Base-by-base conservation (phyloP, 2,888 invertebrate genomes). In the Ormyrus pomaceus region DNA sequence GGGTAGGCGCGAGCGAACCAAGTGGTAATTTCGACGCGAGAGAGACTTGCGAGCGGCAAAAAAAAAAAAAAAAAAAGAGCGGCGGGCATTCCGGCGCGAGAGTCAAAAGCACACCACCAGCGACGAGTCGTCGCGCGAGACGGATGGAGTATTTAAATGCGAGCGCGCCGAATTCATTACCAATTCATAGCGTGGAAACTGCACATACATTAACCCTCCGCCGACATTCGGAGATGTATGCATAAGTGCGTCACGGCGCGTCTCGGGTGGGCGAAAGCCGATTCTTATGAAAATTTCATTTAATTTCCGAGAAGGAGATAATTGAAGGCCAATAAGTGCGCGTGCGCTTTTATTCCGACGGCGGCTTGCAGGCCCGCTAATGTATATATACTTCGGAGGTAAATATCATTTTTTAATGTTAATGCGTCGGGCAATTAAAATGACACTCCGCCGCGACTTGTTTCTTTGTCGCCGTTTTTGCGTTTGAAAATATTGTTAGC, bases 101-200 rank as follows among this genome's bases (percentile, higher is more conserved):
- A 59, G 13, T 19, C 46, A 58, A 65, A 45, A 58, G 58, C 70
- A n/a, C n/a, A 61, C 1, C 19, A 19, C 19, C 19, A 19, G 19
- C 75, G 51, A 51, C 53, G 5, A 34, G 48, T 55, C 66, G 58
- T 56, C 62, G 55, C 58, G 53, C 53, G 45, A 68, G 34, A 66
- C 48, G 73, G 53, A 68, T 50, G 61, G 64, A 13, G 56, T 66
- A 76, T 80, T 80, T 65, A 71, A 80, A 80, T 76, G 71, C 76
- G 59, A 61, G 56, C 13, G 45, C 65, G 58, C 19, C 48, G 13
- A 34, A 34, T 34, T 34, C 72, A 80, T 80, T 71, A 80, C 71
- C 76, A 76, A 80, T 80, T 76, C 80, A 80, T 80, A 76, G 66
- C 74, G 74, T 70, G 64, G 59, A 79, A 65, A 79, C 75, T 65